Evolutionary conservation across 2,113 vertebrate genomes (phyloP), one percentile per base, ranked within the genome.

Genomic region (Polypterus senegalus): DNA sequence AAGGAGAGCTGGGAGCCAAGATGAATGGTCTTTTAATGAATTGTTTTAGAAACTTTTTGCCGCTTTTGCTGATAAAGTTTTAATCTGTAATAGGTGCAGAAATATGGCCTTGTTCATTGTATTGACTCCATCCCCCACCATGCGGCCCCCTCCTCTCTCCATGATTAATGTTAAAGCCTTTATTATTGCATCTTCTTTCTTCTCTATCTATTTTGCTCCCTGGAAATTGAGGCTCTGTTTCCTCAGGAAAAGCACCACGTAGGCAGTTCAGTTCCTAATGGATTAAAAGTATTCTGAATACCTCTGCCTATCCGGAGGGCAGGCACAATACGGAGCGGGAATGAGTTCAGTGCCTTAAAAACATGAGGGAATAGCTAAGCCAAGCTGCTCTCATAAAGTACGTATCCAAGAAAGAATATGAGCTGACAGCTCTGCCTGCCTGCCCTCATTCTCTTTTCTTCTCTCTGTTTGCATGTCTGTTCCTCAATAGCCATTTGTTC

Each of bases 1-100:
- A 69, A 70, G 69, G 65, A 65, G 67, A 55, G 56, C 52, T 46
- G 58, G 11, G 55, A 66, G 68, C 66, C 61, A 58, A 64, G 66
- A 74, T 74, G 75, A 78, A 79, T 73, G 76, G 59, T 53, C 63
- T 60, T 63, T 65, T 77, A 84, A 84, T 81, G 73, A 83, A 83
- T 83, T 81, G 78, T 83, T 83, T 80, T 67, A 76, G 76, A 77
- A 79, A 81, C 65, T 80, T 81, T 82, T 67, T 66, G 59, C 66
- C 66, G 65, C 68, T 70, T 62, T 63, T 59, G 56, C 66, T 71
- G 72, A 81, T 77, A 74, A 77, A 78, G 70, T 79, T 84, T 82
- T 79, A 78, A 81, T 81, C 70, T 58, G 54, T 60, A 69, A 71
- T 60, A 60, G 62, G 66, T 59, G 61, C 57, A 70, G 67, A 68